phyloP scores from a whole-genome alignment of 2,888 invertebrate species.

The Clanis bilineata region DNA sequence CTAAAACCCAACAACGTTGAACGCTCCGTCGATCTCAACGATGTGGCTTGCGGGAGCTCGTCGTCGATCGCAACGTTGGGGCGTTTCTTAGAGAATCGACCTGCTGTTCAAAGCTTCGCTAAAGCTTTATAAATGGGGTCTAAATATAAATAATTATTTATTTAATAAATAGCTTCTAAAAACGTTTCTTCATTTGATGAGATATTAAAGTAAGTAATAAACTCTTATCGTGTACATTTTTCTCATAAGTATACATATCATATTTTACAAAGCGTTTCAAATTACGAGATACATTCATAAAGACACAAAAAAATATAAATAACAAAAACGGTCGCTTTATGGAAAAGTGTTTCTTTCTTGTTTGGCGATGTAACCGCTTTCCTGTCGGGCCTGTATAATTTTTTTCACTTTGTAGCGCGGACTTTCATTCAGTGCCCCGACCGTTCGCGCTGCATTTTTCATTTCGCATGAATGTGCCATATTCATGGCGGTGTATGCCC shows the following conservation, averaged over 20 bases:
- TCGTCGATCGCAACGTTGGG: too few species aligned
- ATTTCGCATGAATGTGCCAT: constrained; percentile 55
- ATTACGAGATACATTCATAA: constrained; percentile 19
- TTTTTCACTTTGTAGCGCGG: constrained; percentile 52
- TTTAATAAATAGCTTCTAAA: too few species aligned
- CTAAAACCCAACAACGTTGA: too few species aligned
- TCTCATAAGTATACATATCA: background rate
- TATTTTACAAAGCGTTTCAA: constrained; percentile 10
- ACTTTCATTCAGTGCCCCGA: constrained; percentile 61
- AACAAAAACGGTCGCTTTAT: constrained; percentile 39
- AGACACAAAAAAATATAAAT: constrained; percentile 26
- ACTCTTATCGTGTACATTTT: background rate
- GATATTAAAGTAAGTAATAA: background rate
- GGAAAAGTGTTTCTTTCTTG: constrained; percentile 53
- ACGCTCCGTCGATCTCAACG: too few species aligned
- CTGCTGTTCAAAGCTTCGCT: too few species aligned
- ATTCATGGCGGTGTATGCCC: constrained; percentile 43
- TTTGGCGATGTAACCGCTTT: constrained; percentile 61
- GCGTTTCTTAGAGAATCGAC: too few species aligned
- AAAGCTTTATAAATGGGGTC: too few species aligned
- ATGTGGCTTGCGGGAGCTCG: too few species aligned
- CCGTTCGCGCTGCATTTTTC: constrained; percentile 67
- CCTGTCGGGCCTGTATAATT: constrained; percentile 48
- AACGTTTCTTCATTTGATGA: background rate
- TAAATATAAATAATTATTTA: too few species aligned